These are phyloP conservation scores for Meganola albula DNA, from an alignment of 2,888 invertebrate genomes.

Conservation along the genomic window DNA sequence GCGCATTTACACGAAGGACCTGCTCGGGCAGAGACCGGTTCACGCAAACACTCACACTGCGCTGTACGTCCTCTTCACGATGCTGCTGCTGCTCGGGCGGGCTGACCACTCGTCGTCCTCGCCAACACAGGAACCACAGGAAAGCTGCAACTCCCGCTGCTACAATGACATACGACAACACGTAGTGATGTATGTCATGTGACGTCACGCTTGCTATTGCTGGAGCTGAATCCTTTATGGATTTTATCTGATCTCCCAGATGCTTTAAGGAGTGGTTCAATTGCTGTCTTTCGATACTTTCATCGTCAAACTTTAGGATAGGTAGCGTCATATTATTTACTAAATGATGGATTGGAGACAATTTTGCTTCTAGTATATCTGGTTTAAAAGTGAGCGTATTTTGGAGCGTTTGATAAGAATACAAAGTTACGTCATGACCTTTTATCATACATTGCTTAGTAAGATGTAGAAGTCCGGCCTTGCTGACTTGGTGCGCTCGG, in stretches of 20 bases:
- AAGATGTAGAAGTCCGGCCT: neutral
- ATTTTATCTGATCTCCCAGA: neutral
- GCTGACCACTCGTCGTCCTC: neutral
- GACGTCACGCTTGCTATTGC: neutral
- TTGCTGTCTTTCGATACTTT: neutral
- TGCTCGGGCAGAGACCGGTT: neutral
- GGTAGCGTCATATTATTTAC: neutral
- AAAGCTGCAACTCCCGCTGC: neutral
- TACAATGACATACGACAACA: neutral
- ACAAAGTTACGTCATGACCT: neutral
- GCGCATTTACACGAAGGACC: neutral
- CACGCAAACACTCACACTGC: neutral
- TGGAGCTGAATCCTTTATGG: no score
- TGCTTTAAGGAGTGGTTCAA: neutral
- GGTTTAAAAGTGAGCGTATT: no score
- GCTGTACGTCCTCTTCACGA: neutral
- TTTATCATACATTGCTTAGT: neutral
- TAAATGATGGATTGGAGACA: neutral
- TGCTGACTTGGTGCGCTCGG: neutral
- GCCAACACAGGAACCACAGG: neutral
- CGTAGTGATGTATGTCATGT: neutral
- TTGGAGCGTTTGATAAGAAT: neutral
- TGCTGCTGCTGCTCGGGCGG: neutral
- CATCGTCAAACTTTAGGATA: neutral
- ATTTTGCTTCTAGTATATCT: neutral